Evolutionary conservation across 1,140 invertebrate species (phyloP).

Genomic region (Drosophila ananassae): DNA sequence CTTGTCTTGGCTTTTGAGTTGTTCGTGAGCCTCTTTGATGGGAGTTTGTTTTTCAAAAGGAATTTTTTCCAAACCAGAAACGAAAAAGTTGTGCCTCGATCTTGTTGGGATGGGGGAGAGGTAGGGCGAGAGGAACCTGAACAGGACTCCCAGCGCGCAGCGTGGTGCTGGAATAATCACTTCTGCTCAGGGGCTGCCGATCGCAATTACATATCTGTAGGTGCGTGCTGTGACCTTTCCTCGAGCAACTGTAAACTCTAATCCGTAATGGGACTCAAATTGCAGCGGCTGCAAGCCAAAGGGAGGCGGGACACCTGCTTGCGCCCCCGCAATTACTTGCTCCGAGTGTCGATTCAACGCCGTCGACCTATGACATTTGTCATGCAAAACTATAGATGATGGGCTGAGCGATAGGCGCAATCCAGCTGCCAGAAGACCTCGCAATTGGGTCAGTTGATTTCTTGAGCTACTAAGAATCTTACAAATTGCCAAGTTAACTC

Average conservation of each 20-base stretch:
- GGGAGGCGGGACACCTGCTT: constrained; percentile 47
- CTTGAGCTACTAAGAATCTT: not conserved
- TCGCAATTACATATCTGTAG: constrained; percentile 60
- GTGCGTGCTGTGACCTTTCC: constrained; percentile 13
- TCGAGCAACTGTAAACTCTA: constrained; percentile 71
- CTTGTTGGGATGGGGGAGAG: constrained; percentile 2
- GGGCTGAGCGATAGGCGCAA: not conserved
- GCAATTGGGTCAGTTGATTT: not conserved
- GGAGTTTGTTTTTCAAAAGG: constrained; percentile 49
- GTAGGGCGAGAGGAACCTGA: not conserved
- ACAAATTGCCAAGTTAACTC: not conserved
- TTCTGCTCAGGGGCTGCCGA: constrained; percentile 53
- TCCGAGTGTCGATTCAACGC: not conserved
- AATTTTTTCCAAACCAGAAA: constrained; percentile 22
- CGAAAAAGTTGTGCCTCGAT: constrained; percentile 38
- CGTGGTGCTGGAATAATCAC: constrained; percentile 52
- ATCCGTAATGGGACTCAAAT: constrained; percentile 63
- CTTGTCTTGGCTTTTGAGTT: constrained; percentile 66
- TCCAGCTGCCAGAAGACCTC: not conserved
- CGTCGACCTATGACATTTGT: constrained; percentile 17
- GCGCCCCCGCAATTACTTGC: not conserved
- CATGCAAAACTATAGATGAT: constrained; percentile 22
- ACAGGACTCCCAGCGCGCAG: not conserved
- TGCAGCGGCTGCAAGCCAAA: constrained; percentile 62
- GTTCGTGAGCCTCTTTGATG: constrained; percentile 56